Evolutionary conservation across 2,797 vertebrate species (phyloP).

Genomic region (Alexandromys oeconomus): DNA sequence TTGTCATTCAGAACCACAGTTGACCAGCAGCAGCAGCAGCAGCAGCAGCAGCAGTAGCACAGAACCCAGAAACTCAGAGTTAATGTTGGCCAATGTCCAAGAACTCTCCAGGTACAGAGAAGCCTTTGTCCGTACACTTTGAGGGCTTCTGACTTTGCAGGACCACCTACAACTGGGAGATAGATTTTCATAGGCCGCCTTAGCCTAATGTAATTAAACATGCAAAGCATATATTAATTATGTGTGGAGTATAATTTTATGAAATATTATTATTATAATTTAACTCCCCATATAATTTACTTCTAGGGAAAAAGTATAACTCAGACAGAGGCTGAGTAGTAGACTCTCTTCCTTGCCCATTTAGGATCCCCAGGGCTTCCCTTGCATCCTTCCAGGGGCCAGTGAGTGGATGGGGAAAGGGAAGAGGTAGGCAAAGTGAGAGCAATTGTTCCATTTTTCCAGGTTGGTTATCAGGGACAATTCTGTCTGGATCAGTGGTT

Average conservation of each 20-base stretch:
- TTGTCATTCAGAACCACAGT: slow-evolving; percentile 25
- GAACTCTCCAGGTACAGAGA: not conserved
- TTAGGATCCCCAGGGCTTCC: not conserved
- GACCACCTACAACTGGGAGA: not conserved
- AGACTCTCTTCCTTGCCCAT: not conserved
- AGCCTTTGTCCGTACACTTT: not conserved
- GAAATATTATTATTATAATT: slow-evolving; percentile 22
- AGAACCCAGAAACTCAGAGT: slow-evolving; percentile 33
- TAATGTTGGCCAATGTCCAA: not conserved
- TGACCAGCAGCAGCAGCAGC: not conserved
- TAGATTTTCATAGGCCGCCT: not conserved
- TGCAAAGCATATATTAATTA: not conserved
- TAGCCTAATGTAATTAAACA: not conserved
- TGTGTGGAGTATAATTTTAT: not conserved
- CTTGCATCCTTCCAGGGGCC: not conserved
- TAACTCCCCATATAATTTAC: not conserved
- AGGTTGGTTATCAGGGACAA: not conserved
- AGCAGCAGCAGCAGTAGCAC: slow-evolving; percentile 44
- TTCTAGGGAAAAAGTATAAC: slow-evolving; percentile 41
- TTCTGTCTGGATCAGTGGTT: not conserved
- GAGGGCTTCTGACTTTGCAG: not conserved
- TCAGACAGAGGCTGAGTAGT: not conserved
- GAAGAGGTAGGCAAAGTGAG: not conserved
- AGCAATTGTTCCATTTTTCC: not conserved
- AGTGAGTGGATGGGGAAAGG: not conserved